A percentile compares a stretch with the other conserved stretches of the same genome.
Evolutionary conservation across 1,140 invertebrate genomes (phyloP).

Genomic region (Lucilia cuprina): DNA sequence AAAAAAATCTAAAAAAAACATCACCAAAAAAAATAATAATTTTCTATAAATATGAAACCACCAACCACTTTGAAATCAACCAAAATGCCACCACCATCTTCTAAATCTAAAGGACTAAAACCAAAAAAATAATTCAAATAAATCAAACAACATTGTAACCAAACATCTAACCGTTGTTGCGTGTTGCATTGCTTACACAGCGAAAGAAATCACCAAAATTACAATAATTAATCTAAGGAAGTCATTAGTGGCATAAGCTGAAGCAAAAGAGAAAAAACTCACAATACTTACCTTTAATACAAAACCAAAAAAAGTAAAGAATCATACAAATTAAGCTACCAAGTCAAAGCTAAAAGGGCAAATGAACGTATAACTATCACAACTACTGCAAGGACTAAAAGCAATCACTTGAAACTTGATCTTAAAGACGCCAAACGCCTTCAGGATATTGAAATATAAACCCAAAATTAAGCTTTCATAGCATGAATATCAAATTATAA

Average conservation of each 20-base stretch:
- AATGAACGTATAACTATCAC: not conserved
- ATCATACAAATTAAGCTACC: too few species aligned
- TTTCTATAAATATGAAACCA: not conserved
- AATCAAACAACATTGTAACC: conserved; percentile 28
- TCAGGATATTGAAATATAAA: not conserved
- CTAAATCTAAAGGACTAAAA: conserved; percentile 18
- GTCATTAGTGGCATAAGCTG: conserved; percentile 23
- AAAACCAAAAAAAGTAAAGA: too few species aligned
- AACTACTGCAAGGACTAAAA: not conserved
- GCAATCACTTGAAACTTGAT: not conserved
- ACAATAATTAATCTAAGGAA: conserved; percentile 27
- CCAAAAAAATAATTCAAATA: not conserved
- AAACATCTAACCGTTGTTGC: conserved; percentile 36
- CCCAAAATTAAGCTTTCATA: not conserved
- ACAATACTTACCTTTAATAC: not conserved
- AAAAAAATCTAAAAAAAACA: not conserved
- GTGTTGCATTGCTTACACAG: conserved; percentile 37
- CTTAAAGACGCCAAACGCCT: not conserved
- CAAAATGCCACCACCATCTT: conserved; percentile 9
- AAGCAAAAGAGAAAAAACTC: not conserved
- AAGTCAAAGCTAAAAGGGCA: not conserved
- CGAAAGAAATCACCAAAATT: conserved; percentile 35
- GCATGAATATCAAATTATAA: too few species aligned
- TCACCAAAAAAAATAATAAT: conserved; percentile 29
- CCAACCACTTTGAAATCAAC: conserved; percentile 25